Evolutionary conservation across 1,140 invertebrate species (phyloP).

Genomic region (Gryllus bimaculatus): DNA sequence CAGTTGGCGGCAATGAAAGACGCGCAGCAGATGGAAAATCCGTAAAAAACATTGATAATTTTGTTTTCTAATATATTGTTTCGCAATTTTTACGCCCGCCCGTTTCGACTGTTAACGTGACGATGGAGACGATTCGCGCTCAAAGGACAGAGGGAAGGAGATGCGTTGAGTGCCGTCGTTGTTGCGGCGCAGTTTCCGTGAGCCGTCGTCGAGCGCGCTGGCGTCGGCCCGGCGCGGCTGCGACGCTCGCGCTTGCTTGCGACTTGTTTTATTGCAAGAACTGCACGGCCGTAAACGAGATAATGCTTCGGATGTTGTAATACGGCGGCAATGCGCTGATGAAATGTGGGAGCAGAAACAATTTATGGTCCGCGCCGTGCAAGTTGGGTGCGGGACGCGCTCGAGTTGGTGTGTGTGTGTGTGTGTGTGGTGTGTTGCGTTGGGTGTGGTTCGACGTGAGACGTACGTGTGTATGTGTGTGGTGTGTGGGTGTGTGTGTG

Average conservation of each 20-base stretch:
- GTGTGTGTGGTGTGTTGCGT: too few species aligned
- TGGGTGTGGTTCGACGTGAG: too few species aligned
- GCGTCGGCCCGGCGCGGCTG: too few species aligned
- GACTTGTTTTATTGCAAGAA: not conserved
- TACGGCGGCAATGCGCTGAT: not conserved
- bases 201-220: too few species aligned
- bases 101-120: too few species aligned
- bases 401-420: not conserved
- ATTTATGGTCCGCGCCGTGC: not conserved
- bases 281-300: not conserved
- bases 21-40: not conserved
- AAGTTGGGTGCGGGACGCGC: not conserved
- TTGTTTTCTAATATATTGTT: not conserved
- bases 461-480: too few species aligned
- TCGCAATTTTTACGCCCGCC: not conserved
- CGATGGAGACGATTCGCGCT: too few species aligned
- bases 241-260: not conserved
- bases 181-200: not conserved
- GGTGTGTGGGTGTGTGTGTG: not conserved
- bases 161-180: too few species aligned
- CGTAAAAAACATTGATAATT: not conserved
- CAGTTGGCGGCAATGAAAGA: not conserved
- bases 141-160: too few species aligned
- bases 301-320: not conserved
- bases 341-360: not conserved